Evolutionary conservation across 2,888 invertebrate species (phyloP), one percentile per base, ranked within the genome.

Genomic region (Smittia sp.): DNA sequence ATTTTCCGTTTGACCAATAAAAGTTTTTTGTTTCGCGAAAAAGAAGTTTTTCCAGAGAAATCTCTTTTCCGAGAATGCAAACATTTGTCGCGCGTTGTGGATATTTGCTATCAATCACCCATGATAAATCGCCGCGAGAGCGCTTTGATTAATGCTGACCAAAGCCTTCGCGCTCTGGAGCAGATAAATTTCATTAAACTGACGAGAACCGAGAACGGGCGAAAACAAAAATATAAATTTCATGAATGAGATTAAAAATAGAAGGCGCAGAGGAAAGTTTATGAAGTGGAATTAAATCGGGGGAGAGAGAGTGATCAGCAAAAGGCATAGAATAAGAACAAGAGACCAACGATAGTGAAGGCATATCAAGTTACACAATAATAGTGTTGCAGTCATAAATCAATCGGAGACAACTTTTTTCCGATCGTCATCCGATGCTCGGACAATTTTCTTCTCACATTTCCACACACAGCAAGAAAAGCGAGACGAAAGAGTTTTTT

Each of bases 181-280:
- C 13, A 20, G 22, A 58, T 58, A 58, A 58, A 58, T 18, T 22
- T 58, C n/a, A 9, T 20, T 58, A 58, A 22, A 58, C n/a, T 46
- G 46, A 58, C 20, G 9, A 58, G 22, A 58, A 58, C 46, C 3
- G 46, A 46, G 15, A 46, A 6, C 13, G 58, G 2, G n/a, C 9
- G 22, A 58, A 58, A 58, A 58, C 58, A 22, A 22, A 20, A n/a
- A 22, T n/a, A 15, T 46, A 58, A 52, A 7, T 7, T 18, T 18
- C 18, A 58, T 58, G 58, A 58, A 58, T 20, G 58, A 58, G 58
- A 58, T 58, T 58, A 58, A 58, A 58, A 58, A 58, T 58, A 58
- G 6, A 58, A 58, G 11, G n/a, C n/a, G n/a, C n/a, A n/a, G n/a
- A n/a, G n/a, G n/a, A n/a, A n/a, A n/a, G n/a, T n/a, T n/a, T n/a